phyloP scores from a whole-genome alignment of 2,113 vertebrate genomes.

The Spilogale gracilis region DNA sequence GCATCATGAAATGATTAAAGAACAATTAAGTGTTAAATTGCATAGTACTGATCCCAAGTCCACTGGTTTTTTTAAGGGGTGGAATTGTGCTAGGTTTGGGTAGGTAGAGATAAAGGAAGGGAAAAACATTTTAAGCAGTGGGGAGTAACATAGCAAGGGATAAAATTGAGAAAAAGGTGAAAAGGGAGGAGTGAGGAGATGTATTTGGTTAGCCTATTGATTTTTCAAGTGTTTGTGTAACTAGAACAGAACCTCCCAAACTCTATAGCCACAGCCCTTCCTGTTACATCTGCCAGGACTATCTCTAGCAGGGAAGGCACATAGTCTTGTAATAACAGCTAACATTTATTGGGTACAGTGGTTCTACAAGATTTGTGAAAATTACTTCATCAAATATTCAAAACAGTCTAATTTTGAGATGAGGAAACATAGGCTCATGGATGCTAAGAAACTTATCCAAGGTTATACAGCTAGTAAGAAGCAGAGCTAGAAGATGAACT shows the following conservation, averaged over 20 bases:
- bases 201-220: background rate
- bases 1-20: slow-evolving; percentile 21
- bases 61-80: slow-evolving; percentile 3
- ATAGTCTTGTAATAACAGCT: slow-evolving; percentile 40
- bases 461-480: background rate
- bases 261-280: background rate
- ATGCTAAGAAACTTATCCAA: background rate
- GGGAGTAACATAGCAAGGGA: background rate
- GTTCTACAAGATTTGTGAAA: background rate
- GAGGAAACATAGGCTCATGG: background rate
- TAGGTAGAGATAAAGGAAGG: background rate
- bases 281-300: background rate
- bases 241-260: slow-evolving; percentile 13
- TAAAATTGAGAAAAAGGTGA: slow-evolving; percentile 22
- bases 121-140: background rate
- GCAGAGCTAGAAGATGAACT: background rate
- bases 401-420: background rate
- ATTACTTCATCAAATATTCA: background rate
- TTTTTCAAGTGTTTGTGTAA: slow-evolving; percentile 46
- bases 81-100: background rate
- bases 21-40: slow-evolving; percentile 46
- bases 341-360: background rate
- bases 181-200: background rate
- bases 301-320: background rate
- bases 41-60: background rate